Conservation (phyloP, 2,113 vertebrate genomes). For the Bos javanicus region DNA sequence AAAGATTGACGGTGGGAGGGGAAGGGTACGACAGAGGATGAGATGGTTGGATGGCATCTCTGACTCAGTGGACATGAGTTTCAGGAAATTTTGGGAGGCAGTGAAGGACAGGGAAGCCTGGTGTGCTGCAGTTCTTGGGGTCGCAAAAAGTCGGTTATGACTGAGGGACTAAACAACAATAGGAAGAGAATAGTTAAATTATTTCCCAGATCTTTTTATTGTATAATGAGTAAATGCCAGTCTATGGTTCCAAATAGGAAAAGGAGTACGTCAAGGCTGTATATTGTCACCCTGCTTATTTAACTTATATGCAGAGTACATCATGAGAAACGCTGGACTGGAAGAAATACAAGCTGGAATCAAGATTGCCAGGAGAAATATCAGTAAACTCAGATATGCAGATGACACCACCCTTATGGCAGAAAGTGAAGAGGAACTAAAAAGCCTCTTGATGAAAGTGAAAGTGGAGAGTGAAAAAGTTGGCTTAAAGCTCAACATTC, state of each 20-base stretch:
- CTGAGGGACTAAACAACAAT: neutral
- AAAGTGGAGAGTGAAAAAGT: no score
- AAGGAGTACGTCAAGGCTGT: no score
- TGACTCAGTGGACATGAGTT: neutral
- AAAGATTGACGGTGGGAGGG: neutral
- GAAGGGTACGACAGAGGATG: neutral
- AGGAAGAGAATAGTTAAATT: neutral
- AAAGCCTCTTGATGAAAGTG: no score
- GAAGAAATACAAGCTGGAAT: no score
- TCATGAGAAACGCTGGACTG: no score
- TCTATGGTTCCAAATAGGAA: neutral
- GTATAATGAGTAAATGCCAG: neutral
- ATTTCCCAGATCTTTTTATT: neutral
- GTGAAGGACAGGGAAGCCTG: neutral
- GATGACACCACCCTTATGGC: no score
- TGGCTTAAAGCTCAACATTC: no score
- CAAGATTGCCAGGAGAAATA: rapidly evolving
- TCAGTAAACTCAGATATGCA: no score
- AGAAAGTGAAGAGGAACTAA: no score
- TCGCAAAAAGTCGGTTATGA: rapidly evolving
- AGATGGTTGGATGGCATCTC: neutral
- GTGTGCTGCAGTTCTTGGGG: neutral
- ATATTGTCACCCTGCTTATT: no score
- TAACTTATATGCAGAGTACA: no score
- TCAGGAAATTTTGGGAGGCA: neutral